These are phyloP conservation scores for Drosophila tristis DNA, from an alignment of 1,140 invertebrate genomes.

Conservation along the genomic window DNA sequence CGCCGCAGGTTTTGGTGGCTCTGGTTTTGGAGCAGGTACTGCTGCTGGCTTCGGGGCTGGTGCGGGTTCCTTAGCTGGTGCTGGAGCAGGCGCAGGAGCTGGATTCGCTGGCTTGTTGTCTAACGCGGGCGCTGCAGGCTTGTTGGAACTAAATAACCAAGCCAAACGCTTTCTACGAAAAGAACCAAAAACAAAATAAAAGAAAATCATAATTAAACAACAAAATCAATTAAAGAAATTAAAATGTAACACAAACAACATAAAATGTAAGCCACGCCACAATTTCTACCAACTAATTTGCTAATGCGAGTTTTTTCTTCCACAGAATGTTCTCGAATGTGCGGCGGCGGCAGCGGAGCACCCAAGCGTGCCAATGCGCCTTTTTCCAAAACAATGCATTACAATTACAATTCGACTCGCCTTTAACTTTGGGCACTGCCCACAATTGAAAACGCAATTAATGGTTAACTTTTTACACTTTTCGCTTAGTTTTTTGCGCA, in stretches of 20 bases:
- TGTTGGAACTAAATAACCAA: conserved; percentile 77
- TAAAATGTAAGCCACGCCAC: neutral
- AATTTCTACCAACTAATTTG: neutral
- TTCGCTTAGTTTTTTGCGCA: conserved; percentile 3
- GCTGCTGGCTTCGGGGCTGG: conserved; percentile 41
- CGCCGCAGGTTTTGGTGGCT: conserved; percentile 24
- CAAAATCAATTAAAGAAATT: conserved; percentile 28
- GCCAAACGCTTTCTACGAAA: conserved; percentile 78
- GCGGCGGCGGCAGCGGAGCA: neutral
- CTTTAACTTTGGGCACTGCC: conserved; percentile 19
- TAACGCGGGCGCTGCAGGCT: conserved; percentile 62
- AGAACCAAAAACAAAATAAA: conserved; percentile 31
- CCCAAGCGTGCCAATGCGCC: conserved; percentile 20
- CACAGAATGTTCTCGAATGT: conserved; percentile 17
- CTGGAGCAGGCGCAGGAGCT: conserved; percentile 23
- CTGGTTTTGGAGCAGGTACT: conserved; percentile 20
- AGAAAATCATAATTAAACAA: conserved; percentile 34
- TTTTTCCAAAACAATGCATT: neutral
- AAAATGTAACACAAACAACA: conserved; percentile 32
- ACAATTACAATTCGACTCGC: conserved; percentile 4
- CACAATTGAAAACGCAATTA: conserved; percentile 15
- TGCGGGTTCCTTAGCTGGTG: conserved; percentile 25
- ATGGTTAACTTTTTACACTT: neutral
- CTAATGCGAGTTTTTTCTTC: conserved; percentile 11
- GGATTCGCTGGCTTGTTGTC: conserved; percentile 68